Evolutionary conservation across 2,888 invertebrate species (phyloP).

Genomic region (Bhutanitis thaidina): DNA sequence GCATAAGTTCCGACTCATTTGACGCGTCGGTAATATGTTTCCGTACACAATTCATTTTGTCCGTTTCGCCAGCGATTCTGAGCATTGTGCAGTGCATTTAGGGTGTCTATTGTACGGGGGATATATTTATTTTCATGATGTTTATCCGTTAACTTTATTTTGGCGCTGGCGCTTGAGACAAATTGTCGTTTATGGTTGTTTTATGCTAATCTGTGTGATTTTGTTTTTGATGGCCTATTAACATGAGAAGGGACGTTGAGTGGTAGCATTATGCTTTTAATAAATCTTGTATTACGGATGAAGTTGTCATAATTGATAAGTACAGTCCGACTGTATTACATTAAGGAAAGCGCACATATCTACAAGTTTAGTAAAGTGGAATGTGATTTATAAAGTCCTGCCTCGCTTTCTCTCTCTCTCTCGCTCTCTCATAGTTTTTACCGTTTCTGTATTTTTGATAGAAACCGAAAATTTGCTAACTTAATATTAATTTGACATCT

Average conservation of each 20-base stretch:
- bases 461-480: no score
- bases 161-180: conserved; percentile 35
- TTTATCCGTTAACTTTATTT: conserved; percentile 47
- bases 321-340: background rate
- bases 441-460: no score
- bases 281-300: conserved; percentile 10
- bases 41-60: conserved; percentile 54
- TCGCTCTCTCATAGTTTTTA: no score
- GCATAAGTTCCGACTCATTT: conserved; percentile 59
- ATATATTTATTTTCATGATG: conserved; percentile 36
- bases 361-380: no score
- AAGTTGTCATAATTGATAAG: conserved; percentile 2
- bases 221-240: conserved; percentile 16
- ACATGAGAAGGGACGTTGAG: conserved; percentile 7
- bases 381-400: no score
- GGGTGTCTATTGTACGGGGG: conserved; percentile 32
- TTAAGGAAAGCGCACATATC: no score
- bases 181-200: conserved; percentile 56
- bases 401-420: no score
- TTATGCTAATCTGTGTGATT: conserved; percentile 56
- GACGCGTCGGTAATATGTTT: conserved; percentile 46
- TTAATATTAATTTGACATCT: no score
- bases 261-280: conserved; percentile 4
- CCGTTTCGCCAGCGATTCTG: conserved; percentile 39
- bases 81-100: conserved; percentile 50